Base-by-base conservation (phyloP, 2,797 vertebrate species). In the Parotocinclus haroldoi region DNA sequence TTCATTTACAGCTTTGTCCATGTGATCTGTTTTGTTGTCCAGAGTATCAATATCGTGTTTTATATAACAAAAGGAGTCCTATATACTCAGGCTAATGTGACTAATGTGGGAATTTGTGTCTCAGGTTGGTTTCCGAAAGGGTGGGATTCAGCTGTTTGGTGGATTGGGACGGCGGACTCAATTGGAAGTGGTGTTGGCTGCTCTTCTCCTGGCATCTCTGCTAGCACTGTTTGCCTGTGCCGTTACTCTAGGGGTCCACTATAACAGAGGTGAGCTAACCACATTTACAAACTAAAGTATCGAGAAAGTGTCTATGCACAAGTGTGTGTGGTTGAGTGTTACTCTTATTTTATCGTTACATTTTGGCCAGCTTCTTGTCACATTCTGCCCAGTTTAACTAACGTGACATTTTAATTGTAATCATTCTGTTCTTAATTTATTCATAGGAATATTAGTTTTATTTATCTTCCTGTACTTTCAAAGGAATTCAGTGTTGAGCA, bases 61-160 rank as follows among this genome's bases (percentile, higher is more conserved):
- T n/a, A 13, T 61, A 5, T 10, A 50, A 55, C 19, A 50, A 10
- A 13, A 27, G 4, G 17, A 9, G 1, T 49, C n/a, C 10, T 42
- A 2, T 63, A 55, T 9, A 17, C 10, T n/a, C 12, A 36, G 10
- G 39, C 18, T 50, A 6, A n/a, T 0, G 44, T 12, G 52, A 10
- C 42, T 46, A 18, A 68, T 67, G 12, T 59, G 7, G 10, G 36
- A 36, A 19, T 56, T 37, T 72, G 39, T 73, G 17, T 74, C 53
- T 39, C 78, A 98, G 96, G 91, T 97, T 78, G 95, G 95, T 7
- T 96, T 98, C 87, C 89, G 80, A 80, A 97, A 96, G 76, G 89
- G 90, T 0, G 89, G 90, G 0, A 76, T 88, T 7, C 82, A 80
- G 1, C 67, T 91, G 54, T 71, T 89, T 74, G 89, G 89, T 63